A percentile compares a stretch with the other conserved stretches of the same genome.
Conservation (phyloP, 2,888 invertebrate genomes). For the Villa cingulata region DNA sequence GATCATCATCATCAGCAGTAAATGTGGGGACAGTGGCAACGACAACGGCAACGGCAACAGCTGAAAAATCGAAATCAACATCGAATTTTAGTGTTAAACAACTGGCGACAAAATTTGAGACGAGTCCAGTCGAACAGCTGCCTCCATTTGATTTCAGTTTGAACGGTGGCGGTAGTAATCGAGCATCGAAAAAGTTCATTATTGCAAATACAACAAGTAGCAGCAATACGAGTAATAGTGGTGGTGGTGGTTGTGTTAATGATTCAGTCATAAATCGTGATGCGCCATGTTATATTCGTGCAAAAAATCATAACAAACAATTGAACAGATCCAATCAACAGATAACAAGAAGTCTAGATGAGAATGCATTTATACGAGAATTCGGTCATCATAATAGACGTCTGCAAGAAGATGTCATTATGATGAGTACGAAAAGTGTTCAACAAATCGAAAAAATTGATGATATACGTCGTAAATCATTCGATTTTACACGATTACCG, state of each 20-base stretch:
- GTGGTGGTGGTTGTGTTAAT: not conserved
- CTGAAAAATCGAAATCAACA: conserved; percentile 27
- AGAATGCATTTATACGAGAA: conserved; percentile 57
- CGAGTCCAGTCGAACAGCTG: conserved; percentile 45
- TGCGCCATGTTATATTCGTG: conserved; percentile 44
- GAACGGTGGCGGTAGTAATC: conserved; percentile 19
- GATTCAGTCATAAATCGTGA: conserved; percentile 8
- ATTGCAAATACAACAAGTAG: too few species aligned
- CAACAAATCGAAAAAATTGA: conserved; percentile 27
- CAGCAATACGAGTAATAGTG: conserved; percentile 1
- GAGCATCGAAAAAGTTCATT: conserved; percentile 1
- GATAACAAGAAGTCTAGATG: conserved; percentile 54
- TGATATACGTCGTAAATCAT: conserved; percentile 41
- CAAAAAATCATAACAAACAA: conserved; percentile 38
- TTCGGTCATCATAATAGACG: conserved; percentile 38
- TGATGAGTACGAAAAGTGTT: conserved; percentile 19
- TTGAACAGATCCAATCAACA: conserved; percentile 50
- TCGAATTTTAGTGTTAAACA: conserved; percentile 45
- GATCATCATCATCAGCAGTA: too few species aligned
- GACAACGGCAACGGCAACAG: too few species aligned
- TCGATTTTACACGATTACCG: conserved; percentile 47
- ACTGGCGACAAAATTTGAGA: conserved; percentile 48
- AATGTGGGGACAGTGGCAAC: too few species aligned
- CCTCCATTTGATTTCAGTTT: conserved; percentile 41
- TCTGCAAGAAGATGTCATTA: conserved; percentile 22